Evolutionary conservation across 2,113 vertebrate genomes (phyloP), one percentile per base, ranked within the genome.

Genomic region (Ploceus nigricollis): DNA sequence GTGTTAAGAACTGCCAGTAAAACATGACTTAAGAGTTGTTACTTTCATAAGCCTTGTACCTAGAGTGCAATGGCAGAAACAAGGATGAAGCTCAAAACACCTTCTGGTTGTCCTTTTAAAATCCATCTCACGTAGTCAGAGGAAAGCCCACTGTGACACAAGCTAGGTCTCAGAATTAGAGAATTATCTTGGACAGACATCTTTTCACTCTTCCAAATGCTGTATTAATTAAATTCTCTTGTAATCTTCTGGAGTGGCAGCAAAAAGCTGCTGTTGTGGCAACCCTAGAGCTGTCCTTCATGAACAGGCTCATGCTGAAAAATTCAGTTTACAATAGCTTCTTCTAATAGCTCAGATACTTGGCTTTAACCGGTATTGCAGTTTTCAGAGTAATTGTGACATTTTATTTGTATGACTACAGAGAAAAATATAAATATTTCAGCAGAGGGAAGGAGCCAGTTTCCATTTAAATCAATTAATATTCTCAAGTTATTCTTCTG

Each of bases 181-280:
- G 44, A 80, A 83, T 82, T 86, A 80, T 77, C 63, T 93, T 93
- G 71, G 58, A 88, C 50, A 82, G 79, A 35, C n/a, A 77, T 85
- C 54, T 86, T 93, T 82, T 86, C 23, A 82, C 57, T 93, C 40
- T 96, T 96, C 70, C 66, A 93, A 92, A 90, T 66, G 18, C 10
- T 39, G 4, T 87, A 85, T 91, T 87, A 89, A 87, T 75, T 92
- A 92, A 89, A 79, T n/a, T 76, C 8, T n/a, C 57, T 57, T 80
- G 72, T 82, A 79, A 64, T 89, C 73, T 91, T 89, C n/a, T 87
- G 40, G n/a, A 84, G 44, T 24, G 31, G 54, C 61, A 94, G 70
- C 64, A 92, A 82, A 96, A 92, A 84, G 8, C 58, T 89, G 40
- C 56, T 87, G 37, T 66, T 89, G 76, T 86, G 77, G 47, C 48